phyloP scores from a whole-genome alignment of 2,797 vertebrate species.

The Agapornis canus region DNA sequence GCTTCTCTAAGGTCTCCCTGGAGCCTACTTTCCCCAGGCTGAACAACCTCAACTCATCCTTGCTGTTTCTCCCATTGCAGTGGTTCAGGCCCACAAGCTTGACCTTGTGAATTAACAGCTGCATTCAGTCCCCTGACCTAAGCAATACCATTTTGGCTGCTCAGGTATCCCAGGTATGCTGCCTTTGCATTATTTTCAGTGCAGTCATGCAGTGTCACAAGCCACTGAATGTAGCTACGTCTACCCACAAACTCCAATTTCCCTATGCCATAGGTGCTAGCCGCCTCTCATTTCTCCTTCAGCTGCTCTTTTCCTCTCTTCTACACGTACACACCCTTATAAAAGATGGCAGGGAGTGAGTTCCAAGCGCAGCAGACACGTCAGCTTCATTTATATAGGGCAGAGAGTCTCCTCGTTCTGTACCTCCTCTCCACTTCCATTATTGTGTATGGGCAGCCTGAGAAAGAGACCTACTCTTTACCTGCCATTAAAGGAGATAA shows the following conservation, averaged over 20 bases:
- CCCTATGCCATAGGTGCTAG: background rate
- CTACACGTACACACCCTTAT: background rate
- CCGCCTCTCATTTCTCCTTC: background rate
- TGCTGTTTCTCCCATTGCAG: background rate
- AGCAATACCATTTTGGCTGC: background rate
- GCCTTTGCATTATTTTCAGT: background rate
- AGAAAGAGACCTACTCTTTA: background rate
- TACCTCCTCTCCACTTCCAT: background rate
- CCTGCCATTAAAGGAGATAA: constrained; percentile 1
- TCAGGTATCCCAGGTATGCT: background rate
- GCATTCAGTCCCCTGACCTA: background rate
- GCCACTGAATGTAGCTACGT: background rate
- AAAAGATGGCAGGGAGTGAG: background rate
- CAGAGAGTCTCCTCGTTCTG: background rate
- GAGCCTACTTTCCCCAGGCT: background rate
- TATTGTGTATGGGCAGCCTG: accelerated
- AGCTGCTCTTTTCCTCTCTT: background rate
- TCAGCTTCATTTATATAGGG: background rate
- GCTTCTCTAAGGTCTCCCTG: background rate
- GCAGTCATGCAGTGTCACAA: constrained; percentile 6
- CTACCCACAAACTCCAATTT: background rate
- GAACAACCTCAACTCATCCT: background rate
- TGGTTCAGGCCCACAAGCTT: background rate
- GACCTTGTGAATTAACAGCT: background rate
- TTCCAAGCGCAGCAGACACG: accelerated